A percentile compares a stretch with the other conserved stretches of the same genome.
phyloP scores from a whole-genome alignment of 2,797 vertebrate genomes.

The Acropternis orthonyx region DNA sequence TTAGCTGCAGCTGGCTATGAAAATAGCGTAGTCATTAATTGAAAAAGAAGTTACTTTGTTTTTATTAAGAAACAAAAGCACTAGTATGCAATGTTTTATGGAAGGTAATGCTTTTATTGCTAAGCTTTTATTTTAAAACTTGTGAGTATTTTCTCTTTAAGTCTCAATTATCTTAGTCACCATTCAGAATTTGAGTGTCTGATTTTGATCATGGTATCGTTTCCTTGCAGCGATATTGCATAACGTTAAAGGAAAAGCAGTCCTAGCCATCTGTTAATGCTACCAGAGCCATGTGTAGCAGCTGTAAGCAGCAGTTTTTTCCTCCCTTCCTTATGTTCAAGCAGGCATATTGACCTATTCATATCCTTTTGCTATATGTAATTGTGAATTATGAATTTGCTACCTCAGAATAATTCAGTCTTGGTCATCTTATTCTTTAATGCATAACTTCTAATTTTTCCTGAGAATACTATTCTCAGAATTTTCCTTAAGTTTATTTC shows the following conservation, averaged over 20 bases:
- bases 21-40: not conserved
- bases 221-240: slow-evolving; percentile 2
- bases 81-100: not conserved
- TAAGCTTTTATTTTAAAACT: not conserved
- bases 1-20: not conserved
- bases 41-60: not conserved
- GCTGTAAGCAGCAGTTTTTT: slow-evolving; percentile 45
- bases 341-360: not conserved
- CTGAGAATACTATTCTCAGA: not conserved
- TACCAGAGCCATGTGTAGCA: slow-evolving; percentile 26
- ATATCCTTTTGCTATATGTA: not conserved
- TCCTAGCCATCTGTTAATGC: slow-evolving; percentile 42
- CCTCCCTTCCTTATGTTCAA: slow-evolving; percentile 27
- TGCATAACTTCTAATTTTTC: fast-evolving
- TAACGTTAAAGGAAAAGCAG: not conserved
- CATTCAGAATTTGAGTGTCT: not conserved
- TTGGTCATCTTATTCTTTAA: not conserved
- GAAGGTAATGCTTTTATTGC: not conserved
- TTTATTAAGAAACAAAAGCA: not conserved
- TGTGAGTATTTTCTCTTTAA: not conserved
- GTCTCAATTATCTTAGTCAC: not conserved
- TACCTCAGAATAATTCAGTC: not conserved
- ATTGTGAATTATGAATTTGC: not conserved
- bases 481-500: not conserved
- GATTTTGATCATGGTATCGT: not conserved